Conservation (phyloP, 2,888 invertebrate species). For the Cyclophora punctaria region DNA sequence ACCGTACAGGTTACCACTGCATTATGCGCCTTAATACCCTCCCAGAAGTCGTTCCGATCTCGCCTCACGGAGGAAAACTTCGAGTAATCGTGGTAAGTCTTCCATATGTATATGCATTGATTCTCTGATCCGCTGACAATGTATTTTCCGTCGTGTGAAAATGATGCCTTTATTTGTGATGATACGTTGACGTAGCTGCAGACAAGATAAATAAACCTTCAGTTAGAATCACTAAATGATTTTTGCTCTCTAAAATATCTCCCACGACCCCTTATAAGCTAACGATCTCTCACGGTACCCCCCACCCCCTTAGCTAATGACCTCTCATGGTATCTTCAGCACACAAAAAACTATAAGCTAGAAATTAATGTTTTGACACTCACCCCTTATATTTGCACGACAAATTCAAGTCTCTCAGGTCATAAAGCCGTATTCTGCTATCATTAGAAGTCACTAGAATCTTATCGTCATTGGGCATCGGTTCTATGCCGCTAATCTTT, state of each 20-base stretch:
- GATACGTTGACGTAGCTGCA: slow-evolving; percentile 87
- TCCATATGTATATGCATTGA: slow-evolving; percentile 98
- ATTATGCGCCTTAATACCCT: slow-evolving; percentile 90
- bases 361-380: too few species aligned
- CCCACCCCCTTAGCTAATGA: too few species aligned
- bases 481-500: slow-evolving; percentile 98
- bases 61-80: slow-evolving; percentile 93
- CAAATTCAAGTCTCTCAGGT: slow-evolving; percentile 93
- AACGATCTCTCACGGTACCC: too few species aligned
- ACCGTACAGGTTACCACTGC: slow-evolving; percentile 98
- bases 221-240: too few species aligned
- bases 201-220: neutral
- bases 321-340: too few species aligned
- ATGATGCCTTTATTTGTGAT: slow-evolving; percentile 97
- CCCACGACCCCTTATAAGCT: too few species aligned
- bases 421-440: slow-evolving; percentile 96
- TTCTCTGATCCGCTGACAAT: slow-evolving; percentile 98
- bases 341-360: too few species aligned
- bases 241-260: too few species aligned
- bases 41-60: slow-evolving; percentile 98
- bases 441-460: slow-evolving; percentile 98
- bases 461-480: slow-evolving; percentile 96
- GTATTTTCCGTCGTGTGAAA: slow-evolving; percentile 97
- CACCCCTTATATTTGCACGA: slow-evolving; percentile 93
- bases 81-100: slow-evolving; percentile 96